Base-by-base conservation (phyloP, 2,113 vertebrate species). In the human region DNA sequence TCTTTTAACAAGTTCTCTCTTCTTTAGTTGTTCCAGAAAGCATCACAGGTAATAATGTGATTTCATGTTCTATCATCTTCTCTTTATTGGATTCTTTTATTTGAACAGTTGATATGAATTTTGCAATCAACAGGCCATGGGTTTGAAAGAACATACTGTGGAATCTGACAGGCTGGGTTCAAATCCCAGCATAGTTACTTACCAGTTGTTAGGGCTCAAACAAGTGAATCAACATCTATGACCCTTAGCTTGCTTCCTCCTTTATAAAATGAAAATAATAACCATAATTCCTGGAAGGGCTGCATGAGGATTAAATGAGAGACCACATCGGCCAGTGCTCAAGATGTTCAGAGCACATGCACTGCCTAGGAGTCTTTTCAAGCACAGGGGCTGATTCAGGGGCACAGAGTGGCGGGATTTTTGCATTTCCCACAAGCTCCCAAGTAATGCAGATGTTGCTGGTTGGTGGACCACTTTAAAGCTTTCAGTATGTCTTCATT, bases 41-140 rank as follows among this genome's bases (percentile, higher is more conserved):
- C 35, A 80, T 3, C 18, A 20, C 30, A 38, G 57, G 43, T 17
- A 55, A 38, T 25, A 12, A 73, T n/a, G 30, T 10, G 92, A 89
- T 45, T 64, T 55, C 57, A 43, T 64, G 43, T 35, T 59, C 25
- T 25, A 59, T 6, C n/a, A 27, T 27, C 68, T 87, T 89, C n/a
- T 91, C 73, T 48, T 86, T n/a, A 82, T 8, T 89, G 40, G 30
- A 40, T 86, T 94, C 43, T 92, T 93, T 57, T 30, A 92, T 90
- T 72, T 88, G 32, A 91, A 96, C 5, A 59, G 43, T 10, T 75
- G 80, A 25, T 89, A 84, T 86, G 73, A 90, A 66, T 38, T 94
- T 57, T 75, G 43, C 27, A 61, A 88, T 40, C 85, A 72, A 79
- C 1, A 81, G 43, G 57, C 23, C 13, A 30, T 1, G 18, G 27